Base-by-base conservation (phyloP, 2,113 vertebrate species). In the Pelecanus crispus region DNA sequence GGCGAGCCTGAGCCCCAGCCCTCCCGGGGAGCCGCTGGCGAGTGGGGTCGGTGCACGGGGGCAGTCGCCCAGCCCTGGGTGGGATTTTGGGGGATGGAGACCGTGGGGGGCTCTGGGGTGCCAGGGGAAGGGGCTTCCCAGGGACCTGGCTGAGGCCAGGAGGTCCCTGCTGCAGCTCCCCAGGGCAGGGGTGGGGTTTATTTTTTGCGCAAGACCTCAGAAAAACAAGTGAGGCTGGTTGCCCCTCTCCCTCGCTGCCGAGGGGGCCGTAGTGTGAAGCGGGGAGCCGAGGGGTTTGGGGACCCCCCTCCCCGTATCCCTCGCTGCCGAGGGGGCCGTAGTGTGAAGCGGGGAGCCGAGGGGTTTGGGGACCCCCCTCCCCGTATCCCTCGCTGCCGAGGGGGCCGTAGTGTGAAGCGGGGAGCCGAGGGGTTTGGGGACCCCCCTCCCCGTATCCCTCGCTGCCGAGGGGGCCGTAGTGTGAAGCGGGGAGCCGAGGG, bases 41-140 rank as follows among this genome's bases (percentile, higher is more conserved):
- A n/a, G 72, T 1, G 4, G 40, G 24, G 42, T 42, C 2, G 8
- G 31, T 32, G 65, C 19, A 1, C 0, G 15, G 44, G 62, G 72
- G 28, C 52, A 11, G 11, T 58, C 66, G 4, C 56, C 75, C 53
- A n/a, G 45, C 55, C 53, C 68, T 61, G 3, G 22, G 31, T 20
- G 55, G 55, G 14, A 10, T 72, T 61, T 25, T 13, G 0, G 3
- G 40, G 53, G 17, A 16, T 62, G 61, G 47, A 34, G 53, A 2
- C 9, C 1, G 0, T 6, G 40, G 40, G 28, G 61, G 71, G n/a
- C 28, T 72, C 13, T 25, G 6, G 11, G 40, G 29, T 42, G 65
- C 17, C 11, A 7, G 15, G 49, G 29, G n/a, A 66, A 49, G 38
- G 62, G 45, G 31, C 8, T 74, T 86, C 31, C 47, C 17, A 5